Evolutionary conservation across 2,888 invertebrate genomes (phyloP).

Genomic region (Ferrisia virgata): DNA sequence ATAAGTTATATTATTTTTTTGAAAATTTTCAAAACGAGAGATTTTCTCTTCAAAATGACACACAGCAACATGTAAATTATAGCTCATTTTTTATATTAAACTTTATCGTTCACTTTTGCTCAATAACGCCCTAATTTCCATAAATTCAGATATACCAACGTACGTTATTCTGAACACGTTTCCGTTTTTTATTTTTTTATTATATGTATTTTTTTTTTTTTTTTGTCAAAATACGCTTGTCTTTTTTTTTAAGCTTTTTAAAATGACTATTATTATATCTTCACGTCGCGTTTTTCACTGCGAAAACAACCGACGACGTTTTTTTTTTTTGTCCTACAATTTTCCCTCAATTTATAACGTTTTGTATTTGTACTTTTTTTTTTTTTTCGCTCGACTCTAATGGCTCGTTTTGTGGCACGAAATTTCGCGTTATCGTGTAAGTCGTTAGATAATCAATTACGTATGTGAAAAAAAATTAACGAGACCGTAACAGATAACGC

Average conservation of each 20-base stretch:
- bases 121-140: background rate
- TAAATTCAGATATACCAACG: background rate
- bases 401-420: background rate
- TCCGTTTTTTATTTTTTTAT: too few species aligned
- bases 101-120: background rate
- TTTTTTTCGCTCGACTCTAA: background rate
- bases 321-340: too few species aligned
- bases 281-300: background rate
- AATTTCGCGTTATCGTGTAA: background rate
- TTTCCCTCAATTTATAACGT: background rate
- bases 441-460: constrained; percentile 3
- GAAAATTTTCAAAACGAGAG: too few species aligned
- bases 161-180: background rate
- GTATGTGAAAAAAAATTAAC: constrained; percentile 6
- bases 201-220: too few species aligned
- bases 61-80: background rate
- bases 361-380: background rate
- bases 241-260: too few species aligned
- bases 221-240: too few species aligned
- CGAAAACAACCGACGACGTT: too few species aligned
- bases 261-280: background rate
- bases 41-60: too few species aligned
- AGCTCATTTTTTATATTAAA: background rate
- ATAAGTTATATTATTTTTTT: too few species aligned
- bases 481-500: constrained; percentile 18